phyloP scores from a whole-genome alignment of 1,140 invertebrate genomes.

The Euwallacea fornicatus region DNA sequence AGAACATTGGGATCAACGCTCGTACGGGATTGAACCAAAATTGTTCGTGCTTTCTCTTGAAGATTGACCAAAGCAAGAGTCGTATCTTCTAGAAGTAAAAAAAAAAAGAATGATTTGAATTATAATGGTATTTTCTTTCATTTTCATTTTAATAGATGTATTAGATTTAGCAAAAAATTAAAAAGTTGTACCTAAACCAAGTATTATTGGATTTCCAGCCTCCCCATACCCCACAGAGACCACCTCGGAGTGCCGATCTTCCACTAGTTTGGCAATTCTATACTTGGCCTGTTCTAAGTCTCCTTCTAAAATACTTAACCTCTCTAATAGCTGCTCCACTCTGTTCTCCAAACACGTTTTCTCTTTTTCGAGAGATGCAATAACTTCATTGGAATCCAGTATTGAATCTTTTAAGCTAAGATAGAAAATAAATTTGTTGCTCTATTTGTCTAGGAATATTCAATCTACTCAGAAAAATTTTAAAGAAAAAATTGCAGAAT shows the following conservation, averaged over 20 bases:
- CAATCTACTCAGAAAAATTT: not conserved
- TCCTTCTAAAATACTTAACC: constrained; percentile 58
- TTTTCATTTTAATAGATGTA: not conserved
- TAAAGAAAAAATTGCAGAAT: too few relatives aligned
- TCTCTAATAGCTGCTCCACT: constrained; percentile 58
- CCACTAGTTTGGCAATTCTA: constrained; percentile 61
- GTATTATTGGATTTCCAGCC: constrained; percentile 19
- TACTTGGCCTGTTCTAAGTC: constrained; percentile 60
- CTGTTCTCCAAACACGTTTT: constrained; percentile 60
- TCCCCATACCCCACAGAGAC: constrained; percentile 67
- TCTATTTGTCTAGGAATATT: not conserved
- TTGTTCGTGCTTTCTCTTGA: constrained; percentile 57
- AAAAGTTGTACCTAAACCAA: constrained; percentile 27
- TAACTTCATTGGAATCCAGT: constrained; percentile 54
- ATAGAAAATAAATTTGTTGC: not conserved
- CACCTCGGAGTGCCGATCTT: constrained; percentile 61
- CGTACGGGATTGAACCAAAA: constrained; percentile 54
- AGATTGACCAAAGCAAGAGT: constrained; percentile 49
- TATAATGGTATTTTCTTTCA: not conserved
- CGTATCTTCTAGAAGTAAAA: constrained; percentile 41
- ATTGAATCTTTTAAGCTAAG: constrained; percentile 34
- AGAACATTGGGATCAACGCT: constrained; percentile 56
- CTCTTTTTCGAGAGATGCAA: constrained; percentile 58
- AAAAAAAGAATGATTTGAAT: not conserved
- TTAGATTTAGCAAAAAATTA: not conserved